Evolutionary conservation across 1,140 invertebrate species (phyloP), one percentile per base, ranked within the genome.

Genomic region (Macrotrachela quadricornifera): DNA sequence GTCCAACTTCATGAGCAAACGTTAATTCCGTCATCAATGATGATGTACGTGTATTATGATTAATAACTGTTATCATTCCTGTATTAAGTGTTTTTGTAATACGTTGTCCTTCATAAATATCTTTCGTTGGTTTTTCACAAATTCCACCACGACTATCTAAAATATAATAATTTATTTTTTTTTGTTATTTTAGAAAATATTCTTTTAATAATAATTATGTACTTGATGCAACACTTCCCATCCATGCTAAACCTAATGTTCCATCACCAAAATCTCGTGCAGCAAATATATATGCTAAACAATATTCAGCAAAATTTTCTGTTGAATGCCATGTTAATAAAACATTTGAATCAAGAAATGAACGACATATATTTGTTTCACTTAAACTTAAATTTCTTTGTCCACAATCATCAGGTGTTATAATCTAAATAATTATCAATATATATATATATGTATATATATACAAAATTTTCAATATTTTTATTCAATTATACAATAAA

Each of bases 311-410:
- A 67, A 97, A 92, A 73, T 96, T 88, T 30, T 82, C 80, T 46
- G 95, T 74, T 10, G 91, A 96, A 68, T 97, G 91, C 17, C 95
- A 75, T 73, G 97, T 99, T 42, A 99, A 74, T 71, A 96, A 97
- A 73, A 97, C 97, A 60, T 87, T 94, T 46, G 96, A 92, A 68
- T 99, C 92, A 60, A 99, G 92, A 66, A 97, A 94, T 62, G 85
- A 82, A 63, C 85, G 15, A 42, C 15, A 13, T 2, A 42, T 42
- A 15, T 42, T 42, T 42, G 40, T 42, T 42, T 42, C 40, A 42
- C 15, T 42, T 42, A 42, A 13, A 15, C 15, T 42, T 11, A 13
- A 14, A 15, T 42, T 15, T 4, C 10, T 15, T 2, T 42, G 12
- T 14, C 12, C 40, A 15, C 40, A 42, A 42, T 42, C 40, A 14